Evolutionary conservation across 30 jellyfish, hydroid and myxozoan species (phyloP).

Genomic region (Catostylus mosaicus): DNA sequence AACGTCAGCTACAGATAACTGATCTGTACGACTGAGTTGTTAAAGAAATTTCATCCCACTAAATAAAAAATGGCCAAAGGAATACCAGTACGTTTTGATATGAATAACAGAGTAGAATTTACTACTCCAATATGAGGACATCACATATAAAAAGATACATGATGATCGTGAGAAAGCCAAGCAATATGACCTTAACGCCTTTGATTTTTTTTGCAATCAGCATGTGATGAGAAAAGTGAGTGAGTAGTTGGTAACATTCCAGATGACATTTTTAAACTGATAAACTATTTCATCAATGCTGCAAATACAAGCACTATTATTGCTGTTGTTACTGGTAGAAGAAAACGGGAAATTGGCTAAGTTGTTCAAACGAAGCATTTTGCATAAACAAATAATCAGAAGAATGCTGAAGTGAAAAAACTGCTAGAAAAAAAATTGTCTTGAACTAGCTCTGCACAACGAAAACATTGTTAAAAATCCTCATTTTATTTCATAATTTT

Average conservation of each 20-base stretch:
- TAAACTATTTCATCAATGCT: not conserved
- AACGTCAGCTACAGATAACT: too few species aligned
- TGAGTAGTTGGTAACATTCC: conserved; percentile 12
- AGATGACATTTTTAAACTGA: not conserved
- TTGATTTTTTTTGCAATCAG: too few species aligned
- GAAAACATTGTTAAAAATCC: not conserved
- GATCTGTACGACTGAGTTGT: too few species aligned
- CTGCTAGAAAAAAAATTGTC: not conserved
- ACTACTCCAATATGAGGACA: too few species aligned
- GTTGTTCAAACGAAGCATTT: not conserved
- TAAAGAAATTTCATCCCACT: too few species aligned
- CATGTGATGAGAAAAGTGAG: too few species aligned
- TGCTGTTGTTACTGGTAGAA: conserved; percentile 14
- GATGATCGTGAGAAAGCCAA: too few species aligned
- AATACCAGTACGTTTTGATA: too few species aligned
- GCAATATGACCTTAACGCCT: too few species aligned
- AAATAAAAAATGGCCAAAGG: too few species aligned
- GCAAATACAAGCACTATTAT: not conserved
- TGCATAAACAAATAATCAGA: not conserved
- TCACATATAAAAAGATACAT: too few species aligned
- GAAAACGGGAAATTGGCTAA: conserved; percentile 12
- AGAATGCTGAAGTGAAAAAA: not conserved
- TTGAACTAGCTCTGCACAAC: not conserved
- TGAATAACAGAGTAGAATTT: too few species aligned
- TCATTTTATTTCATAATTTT: not conserved